Conservation (phyloP, 2,113 vertebrate genomes). For the Alligator sinensis region DNA sequence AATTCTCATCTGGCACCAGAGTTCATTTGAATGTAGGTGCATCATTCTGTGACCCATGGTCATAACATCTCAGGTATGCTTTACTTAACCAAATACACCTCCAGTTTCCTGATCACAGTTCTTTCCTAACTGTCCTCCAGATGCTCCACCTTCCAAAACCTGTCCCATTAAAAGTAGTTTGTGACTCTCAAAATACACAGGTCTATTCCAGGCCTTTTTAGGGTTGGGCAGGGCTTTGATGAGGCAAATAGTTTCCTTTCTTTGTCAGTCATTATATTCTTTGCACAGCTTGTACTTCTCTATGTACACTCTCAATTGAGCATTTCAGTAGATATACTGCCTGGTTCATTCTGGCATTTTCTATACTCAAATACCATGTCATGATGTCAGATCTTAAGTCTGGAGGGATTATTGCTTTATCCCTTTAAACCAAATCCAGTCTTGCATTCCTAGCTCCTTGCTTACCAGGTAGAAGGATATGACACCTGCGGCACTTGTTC, state of each 20-base stretch:
- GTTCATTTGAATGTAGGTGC: background rate
- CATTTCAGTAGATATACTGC: background rate
- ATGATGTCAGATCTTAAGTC: background rate
- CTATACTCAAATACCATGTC: background rate
- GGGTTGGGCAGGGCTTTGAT: background rate
- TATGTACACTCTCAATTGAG: background rate
- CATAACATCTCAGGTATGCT: background rate
- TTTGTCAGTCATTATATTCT: background rate
- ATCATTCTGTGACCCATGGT: background rate
- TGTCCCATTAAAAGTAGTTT: background rate
- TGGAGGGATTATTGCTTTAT: background rate
- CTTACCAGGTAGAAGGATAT: background rate
- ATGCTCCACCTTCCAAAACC: background rate
- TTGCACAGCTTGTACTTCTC: background rate
- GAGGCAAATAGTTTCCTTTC: background rate
- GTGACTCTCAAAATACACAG: background rate
- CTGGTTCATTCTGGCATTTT: background rate
- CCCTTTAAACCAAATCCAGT: background rate
- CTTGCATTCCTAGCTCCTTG: background rate
- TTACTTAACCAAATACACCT: background rate
- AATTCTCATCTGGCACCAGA: background rate
- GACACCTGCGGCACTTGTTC: background rate
- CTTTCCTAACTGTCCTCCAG: background rate
- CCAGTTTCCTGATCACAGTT: background rate
- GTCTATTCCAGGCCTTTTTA: background rate